Evolutionary conservation across 1,140 invertebrate species (phyloP), one percentile per base, ranked within the genome.

Genomic region (Notospermus geniculatus): DNA sequence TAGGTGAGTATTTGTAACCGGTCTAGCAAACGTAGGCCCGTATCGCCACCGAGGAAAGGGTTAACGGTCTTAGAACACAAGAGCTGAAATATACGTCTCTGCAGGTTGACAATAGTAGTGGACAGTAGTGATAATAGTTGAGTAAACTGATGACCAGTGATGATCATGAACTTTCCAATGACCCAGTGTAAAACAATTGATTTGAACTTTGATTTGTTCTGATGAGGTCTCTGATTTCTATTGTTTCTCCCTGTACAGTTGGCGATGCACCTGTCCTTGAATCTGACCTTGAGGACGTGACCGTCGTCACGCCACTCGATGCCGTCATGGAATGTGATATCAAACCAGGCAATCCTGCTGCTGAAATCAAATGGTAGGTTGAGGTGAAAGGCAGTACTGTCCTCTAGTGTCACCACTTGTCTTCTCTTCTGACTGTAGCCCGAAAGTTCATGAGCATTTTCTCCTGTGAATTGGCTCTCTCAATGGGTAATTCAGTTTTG

Each of bases 191-290:
- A n/a, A 55, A 27, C 54, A 23, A 19, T 4, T 5, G 7, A 23
- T 11, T 55, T 4, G 9, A 30, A 55, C 5, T 28, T 5, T 9
- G 25, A 55, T 55, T 30, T 11, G 54, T 28, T 45, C 27, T 9
- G 5, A 45, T 60, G 28, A 23, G 4, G 1, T 29, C 36, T 59
- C 64, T n/a, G n/a, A n/a, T n/a, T n/a, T n/a, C n/a, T n/a, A n/a
- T n/a, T n/a, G n/a, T n/a, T n/a, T n/a, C n/a, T n/a, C n/a, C n/a
- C n/a, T n/a, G n/a, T n/a, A n/a, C 56, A 77, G 73, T 71, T 72
- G 75, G 75, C 22, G 69, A 72, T 57, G 72, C 75, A 4, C 75
- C 75, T 54, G 66, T 64, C 54, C 68, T 77, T 11, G 59, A 71
- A 50, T 69, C 73, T 61, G 71, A 67, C 17, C 58, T 77, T 19